Base-by-base conservation (phyloP, 2,113 vertebrate genomes). In the Elgaria multicarinata region DNA sequence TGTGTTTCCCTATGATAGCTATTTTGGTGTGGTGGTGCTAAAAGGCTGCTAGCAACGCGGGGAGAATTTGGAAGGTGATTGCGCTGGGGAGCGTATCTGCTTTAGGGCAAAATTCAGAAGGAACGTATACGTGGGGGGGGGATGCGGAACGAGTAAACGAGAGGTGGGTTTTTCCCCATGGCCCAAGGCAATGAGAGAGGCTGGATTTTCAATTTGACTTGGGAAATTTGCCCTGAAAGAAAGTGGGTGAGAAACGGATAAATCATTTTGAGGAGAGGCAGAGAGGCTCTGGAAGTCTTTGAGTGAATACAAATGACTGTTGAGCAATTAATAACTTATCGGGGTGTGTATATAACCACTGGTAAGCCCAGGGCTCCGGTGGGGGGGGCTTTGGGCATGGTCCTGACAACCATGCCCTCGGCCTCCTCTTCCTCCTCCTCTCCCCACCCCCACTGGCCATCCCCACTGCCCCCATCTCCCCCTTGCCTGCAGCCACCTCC, bases 101-200 rank as follows among this genome's bases (percentile, higher is more conserved):
- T 88, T 90, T 64, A 77, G 66, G 85, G 84, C 44, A 24, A 88
- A 87, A 88, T 89, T 92, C 93, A 83, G 94, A 87, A 84, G 44
- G 75, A 6, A 78, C 2, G 1, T 75, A 3, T 55, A 88, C 87
- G 75, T 8, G 26, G 0, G 4, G 50, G 4, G 50, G 50, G 80
- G 42, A 31, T 64, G 66, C 58, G 74, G 62, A 39, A 87, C 18
- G 12, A 69, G 46, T 26, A 66, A 16, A 39, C 86, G 39, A 26
- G 36, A n/a, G 10, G 2, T 44, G 33, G 42, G 39, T 69, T 42
- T 12, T 62, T 53, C 12, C 85, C 53, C 44, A 69, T 20, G 87
- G 42, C 86, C 62, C 58, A 66, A 36, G 42, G 75, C 86, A 67
- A 28, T 50, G 75, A 28, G 42, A 3, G 84, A 42, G 55, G 33